A percentile compares a stretch with the other conserved stretches of the same genome.
phyloP scores from a whole-genome alignment of 2,113 vertebrate species.

The Nothocercus nigrocapillus region DNA sequence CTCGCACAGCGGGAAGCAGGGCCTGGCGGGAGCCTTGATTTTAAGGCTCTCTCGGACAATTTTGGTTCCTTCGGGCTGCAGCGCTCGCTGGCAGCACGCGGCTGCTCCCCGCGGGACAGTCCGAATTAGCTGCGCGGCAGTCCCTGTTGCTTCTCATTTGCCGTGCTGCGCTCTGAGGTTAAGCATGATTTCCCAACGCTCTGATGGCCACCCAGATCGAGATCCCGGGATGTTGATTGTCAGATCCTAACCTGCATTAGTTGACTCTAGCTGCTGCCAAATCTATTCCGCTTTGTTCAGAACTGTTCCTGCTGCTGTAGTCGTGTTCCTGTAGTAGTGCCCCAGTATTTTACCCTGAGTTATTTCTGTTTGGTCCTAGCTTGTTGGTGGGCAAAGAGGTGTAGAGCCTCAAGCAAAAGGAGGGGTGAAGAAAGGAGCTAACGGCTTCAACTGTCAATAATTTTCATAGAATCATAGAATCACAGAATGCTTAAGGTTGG shows the following conservation, averaged over 20 bases:
- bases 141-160: background rate
- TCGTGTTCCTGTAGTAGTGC: background rate
- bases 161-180: background rate
- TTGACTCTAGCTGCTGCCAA: background rate
- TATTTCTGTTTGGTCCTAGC: background rate
- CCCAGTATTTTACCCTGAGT: background rate
- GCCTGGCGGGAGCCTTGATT: conserved; percentile 28
- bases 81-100: background rate
- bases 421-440: background rate
- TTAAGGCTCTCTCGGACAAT: conserved; percentile 37
- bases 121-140: background rate
- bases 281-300: background rate
- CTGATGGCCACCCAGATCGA: background rate
- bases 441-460: background rate
- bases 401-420: background rate
- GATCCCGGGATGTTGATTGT: background rate
- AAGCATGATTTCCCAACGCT: background rate
- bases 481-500: too few relatives aligned
- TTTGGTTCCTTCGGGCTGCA: conserved; percentile 27
- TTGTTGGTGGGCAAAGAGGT: background rate
- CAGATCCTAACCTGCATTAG: background rate
- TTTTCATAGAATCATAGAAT: too few relatives aligned
- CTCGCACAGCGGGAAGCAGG: conserved; percentile 35
- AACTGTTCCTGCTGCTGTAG: background rate
- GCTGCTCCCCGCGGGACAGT: conserved; percentile 1